phyloP scores from a whole-genome alignment of 2,113 vertebrate genomes.

The Catharus bicknelli region DNA sequence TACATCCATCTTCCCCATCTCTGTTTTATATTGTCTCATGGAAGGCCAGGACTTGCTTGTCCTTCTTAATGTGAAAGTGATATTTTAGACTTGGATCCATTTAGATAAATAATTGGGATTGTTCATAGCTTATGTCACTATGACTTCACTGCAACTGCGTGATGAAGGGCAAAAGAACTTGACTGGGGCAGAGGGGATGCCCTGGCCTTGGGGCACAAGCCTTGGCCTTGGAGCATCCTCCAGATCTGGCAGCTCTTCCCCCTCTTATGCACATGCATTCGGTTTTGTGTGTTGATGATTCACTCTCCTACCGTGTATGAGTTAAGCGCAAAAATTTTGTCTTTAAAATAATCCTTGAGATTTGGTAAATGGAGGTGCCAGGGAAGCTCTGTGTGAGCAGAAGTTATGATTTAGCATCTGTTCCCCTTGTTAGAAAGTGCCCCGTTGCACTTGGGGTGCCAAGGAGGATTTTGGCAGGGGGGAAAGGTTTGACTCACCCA shows the following conservation, averaged over 20 bases:
- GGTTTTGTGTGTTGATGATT: not conserved
- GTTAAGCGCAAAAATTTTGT: not conserved
- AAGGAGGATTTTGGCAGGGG: not conserved
- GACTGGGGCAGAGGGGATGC: not conserved
- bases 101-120: not conserved
- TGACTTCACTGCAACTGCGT: not conserved
- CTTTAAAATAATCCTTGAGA: not conserved
- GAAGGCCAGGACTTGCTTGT: not conserved
- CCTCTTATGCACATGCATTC: rapidly evolving
- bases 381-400: not conserved
- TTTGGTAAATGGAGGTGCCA: not conserved
- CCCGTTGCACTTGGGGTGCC: not conserved
- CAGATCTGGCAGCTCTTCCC: not conserved
- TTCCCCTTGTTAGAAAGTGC: not conserved
- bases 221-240: not conserved
- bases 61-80: not conserved
- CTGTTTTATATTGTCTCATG: not conserved
- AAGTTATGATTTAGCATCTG: not conserved
- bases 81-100: not conserved
- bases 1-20: not conserved
- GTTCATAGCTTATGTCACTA: not conserved
- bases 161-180: not conserved
- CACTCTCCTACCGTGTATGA: rapidly evolving
- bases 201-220: not conserved
- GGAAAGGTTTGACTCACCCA: conserved; percentile 24